Evolutionary conservation across 2,113 vertebrate species (phyloP), one percentile per base, ranked within the genome.

Genomic region (Pedetes capensis): DNA sequence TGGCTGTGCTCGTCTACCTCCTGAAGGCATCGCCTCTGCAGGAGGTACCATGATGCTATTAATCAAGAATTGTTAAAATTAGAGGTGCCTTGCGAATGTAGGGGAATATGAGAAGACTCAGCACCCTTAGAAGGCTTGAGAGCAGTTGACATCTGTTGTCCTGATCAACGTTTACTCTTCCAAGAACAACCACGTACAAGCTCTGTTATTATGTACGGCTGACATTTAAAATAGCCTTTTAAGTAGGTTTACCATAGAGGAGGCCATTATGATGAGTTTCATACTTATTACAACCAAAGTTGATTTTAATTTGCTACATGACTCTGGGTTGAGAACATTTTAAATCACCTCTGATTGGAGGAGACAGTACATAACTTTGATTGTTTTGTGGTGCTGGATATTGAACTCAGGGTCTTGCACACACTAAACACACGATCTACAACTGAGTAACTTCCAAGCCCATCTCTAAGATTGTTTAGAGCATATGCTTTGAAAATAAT

Each of bases 151-250:
- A 96, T 75, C 92, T 93, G 94, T 42, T 17, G 3, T 72, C 47
- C 42, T 32, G 84, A 84, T 80, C 89, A 83, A 25, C 1, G 3
- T 76, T 94, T 95, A 61, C 82, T 29, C 25, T 75, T 44, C 61
- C 2, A n/a, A 80, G 51, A 89, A 87, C 51, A 55, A 34, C 44
- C 10, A 1, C 0, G 14, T 23, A 44, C 11, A 1, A 80, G n/a
- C 79, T 79, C 85, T 96, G 29, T 92, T 25, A 94, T 95, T 76
- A 95, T 5, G 23, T 57, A 34, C 76, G 89, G 63, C 42, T 69
- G 83, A 78, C 47, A 83, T 53, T 85, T 81, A 87, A 90, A 82
- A 91, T 32, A 1, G 59, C 64, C 78, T 95, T 95, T 89, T 55
- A 95, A 69, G 74, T 87, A n/a, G 20, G 49, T 55, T 95, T 66